Evolutionary conservation across 1,140 invertebrate species (phyloP).

Genomic region (Drosophila mauritiana): DNA sequence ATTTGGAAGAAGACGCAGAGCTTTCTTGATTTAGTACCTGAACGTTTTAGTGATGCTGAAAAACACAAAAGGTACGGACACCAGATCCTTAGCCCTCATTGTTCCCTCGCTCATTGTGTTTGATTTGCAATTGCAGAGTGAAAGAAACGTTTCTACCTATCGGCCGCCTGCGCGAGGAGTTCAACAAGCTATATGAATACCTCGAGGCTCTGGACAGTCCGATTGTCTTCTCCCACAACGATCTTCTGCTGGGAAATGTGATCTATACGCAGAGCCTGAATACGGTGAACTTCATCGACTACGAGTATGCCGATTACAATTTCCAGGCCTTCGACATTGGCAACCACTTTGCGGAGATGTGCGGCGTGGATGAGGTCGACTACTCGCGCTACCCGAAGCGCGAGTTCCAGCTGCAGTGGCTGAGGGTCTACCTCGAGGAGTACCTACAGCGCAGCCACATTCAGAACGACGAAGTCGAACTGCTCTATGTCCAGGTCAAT

Average conservation of each 20-base stretch:
- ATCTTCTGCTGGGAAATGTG: constrained; percentile 97
- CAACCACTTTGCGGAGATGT: constrained; percentile 99
- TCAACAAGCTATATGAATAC: constrained; percentile 88
- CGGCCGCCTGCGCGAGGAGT: constrained; percentile 89
- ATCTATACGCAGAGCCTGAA: constrained; percentile 91
- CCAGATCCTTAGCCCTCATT: neutral
- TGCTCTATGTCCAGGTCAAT: constrained; percentile 91
- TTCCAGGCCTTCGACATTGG: constrained; percentile 98
- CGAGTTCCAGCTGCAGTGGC: constrained; percentile 93
- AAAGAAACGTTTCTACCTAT: constrained; percentile 88
- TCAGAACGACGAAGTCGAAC: constrained; percentile 88
- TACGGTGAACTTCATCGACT: constrained; percentile 97
- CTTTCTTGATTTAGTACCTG: constrained; percentile 90
- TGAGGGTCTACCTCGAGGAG: constrained; percentile 90
- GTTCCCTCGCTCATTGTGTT: neutral
- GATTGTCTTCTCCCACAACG: constrained; percentile 99
- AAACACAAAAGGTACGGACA: constrained; percentile 87
- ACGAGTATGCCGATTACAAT: constrained; percentile 97
- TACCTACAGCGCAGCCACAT: constrained; percentile 86
- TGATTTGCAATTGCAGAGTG: constrained; percentile 86
- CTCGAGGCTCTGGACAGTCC: constrained; percentile 89
- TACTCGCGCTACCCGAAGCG: constrained; percentile 92
- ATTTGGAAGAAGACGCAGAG: constrained; percentile 91
- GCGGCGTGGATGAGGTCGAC: constrained; percentile 93
- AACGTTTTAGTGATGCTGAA: constrained; percentile 86